Evolutionary conservation across 2,113 vertebrate species (phyloP), one percentile per base, ranked within the genome.

Genomic region (Misgurnus anguillicaudatus): DNA sequence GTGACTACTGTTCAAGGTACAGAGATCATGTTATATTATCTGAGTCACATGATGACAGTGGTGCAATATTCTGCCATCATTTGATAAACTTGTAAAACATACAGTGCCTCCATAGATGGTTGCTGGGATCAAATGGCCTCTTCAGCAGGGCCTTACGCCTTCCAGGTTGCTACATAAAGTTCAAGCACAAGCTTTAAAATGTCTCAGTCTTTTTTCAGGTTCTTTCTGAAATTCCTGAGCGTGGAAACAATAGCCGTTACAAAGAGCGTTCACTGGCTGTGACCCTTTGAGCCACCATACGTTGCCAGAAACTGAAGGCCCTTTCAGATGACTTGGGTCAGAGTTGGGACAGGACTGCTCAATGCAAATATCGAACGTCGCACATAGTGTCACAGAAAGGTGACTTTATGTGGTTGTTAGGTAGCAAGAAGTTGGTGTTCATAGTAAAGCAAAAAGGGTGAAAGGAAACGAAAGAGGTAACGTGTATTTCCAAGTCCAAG

Each of bases 201-300:
- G 31, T 48, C 63, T 75, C 69, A 60, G 60, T 60, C 76, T 68
- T 11, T 73, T 69, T 61, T 80, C 66, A 51, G 73, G 60, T 77
- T 65, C 60, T 71, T 80, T 76, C 58, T 78, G 62, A 64, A 79
- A 78, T 82, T 83, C 85, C 85, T 82, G 83, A 86, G 83, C 74
- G 81, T 77, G 67, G 53, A 36, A 57, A 71, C 76, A 8, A 80
- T 65, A 80, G 60, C 78, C 51, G 38, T 60, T 74, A 74, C n/a
- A 58, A 86, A 17, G 55, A 70, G 79, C n/a, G 7, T 78, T 64
- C 39, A 68, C 14, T 70, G 76, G 36, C 63, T 51, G 80, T 75
- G 41, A 58, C 60, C 70, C 78, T 66, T 42, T 64, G 82, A 85
- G 83, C 81, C 74, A 0, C 83, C 81, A 86, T 80, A 78, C 68